A percentile compares a stretch with the other conserved stretches of the same genome.
Evolutionary conservation across 1,140 invertebrate genomes (phyloP).

Genomic region (Pinna nobilis): DNA sequence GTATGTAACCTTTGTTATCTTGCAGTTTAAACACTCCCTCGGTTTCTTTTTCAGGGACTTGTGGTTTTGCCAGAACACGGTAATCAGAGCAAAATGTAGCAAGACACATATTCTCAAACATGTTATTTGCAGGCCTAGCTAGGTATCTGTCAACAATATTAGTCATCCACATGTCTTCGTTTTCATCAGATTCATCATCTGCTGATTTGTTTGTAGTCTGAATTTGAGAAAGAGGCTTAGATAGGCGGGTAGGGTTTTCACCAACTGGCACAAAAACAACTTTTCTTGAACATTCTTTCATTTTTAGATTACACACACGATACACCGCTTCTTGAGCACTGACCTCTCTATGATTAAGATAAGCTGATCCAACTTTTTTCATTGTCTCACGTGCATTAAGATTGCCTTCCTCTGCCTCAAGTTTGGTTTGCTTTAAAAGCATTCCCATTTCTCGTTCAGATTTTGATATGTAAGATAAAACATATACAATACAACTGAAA

Average conservation of each 20-base stretch:
- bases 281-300: constrained; percentile 40
- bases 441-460: constrained; percentile 35
- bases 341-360: constrained; percentile 36
- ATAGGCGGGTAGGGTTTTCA: constrained; percentile 26
- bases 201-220: not conserved
- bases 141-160: constrained; percentile 4
- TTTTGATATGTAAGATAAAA: constrained; percentile 41
- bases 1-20: constrained; percentile 30
- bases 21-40: constrained; percentile 4
- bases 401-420: constrained; percentile 35
- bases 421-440: constrained; percentile 7
- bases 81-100: constrained; percentile 33
- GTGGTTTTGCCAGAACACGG: constrained; percentile 20
- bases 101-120: constrained; percentile 9
- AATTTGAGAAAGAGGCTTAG: constrained; percentile 8
- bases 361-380: constrained; percentile 26
- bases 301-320: constrained; percentile 26
- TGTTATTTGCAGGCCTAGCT: not conserved
- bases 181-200: not conserved
- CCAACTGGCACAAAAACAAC: constrained; percentile 34
- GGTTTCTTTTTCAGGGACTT: not conserved
- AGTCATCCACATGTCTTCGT: constrained; percentile 14
- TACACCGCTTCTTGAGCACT: constrained; percentile 42
- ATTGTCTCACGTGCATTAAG: constrained; percentile 20
- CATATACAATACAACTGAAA: constrained; percentile 40